Base-by-base conservation (phyloP, 1,140 invertebrate genomes). In the Wiebesia pumilae region DNA sequence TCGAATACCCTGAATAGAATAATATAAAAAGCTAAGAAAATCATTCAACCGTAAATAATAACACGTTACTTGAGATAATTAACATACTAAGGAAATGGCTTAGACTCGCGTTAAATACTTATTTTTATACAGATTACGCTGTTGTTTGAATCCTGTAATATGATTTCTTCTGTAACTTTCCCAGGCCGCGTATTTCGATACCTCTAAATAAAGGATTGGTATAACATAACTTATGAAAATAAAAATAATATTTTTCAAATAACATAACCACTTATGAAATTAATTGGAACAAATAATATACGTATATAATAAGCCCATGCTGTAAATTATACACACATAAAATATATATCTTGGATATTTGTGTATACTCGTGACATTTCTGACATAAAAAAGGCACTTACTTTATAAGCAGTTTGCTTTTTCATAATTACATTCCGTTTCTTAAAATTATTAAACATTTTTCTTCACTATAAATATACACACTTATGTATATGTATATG, bases 281-380 rank as follows among this genome's bases (percentile, higher is more conserved):
- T 75, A 75, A 75, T 75, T 75, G 71, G 30, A 75, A 75, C 40
- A 24, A 75, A 75, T 75, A 75, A 43, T 75, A 75, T 75, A 75
- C 12, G 35, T 75, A 75, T 33, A 40, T 75, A 40, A 75, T 75
- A 71, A 71, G 12, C 69, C 35, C 21, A 71, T 71, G 21, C 69
- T 14, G 69, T 71, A 71, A 71, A 38, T 38, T 38, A 71, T 38
- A 71, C 19, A 24, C 3, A 38, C 21, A 71, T 71, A 21, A 71
- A 71, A 71, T 71, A 38, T 71, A 71, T 38, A 38, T 71, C 30
- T 38, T 21, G 30, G 19, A 38, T 38, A 69, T 71, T 71, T 71
- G 27, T 24, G 35, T 43, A 69, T n/a, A 43, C 40, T 43, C 40
- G 3, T 43, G 40, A 43, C 27, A 33, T 43, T 75, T 75, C 12